phyloP scores from a whole-genome alignment of 2,888 invertebrate genomes.

The Drosophila neoperkinsi region DNA sequence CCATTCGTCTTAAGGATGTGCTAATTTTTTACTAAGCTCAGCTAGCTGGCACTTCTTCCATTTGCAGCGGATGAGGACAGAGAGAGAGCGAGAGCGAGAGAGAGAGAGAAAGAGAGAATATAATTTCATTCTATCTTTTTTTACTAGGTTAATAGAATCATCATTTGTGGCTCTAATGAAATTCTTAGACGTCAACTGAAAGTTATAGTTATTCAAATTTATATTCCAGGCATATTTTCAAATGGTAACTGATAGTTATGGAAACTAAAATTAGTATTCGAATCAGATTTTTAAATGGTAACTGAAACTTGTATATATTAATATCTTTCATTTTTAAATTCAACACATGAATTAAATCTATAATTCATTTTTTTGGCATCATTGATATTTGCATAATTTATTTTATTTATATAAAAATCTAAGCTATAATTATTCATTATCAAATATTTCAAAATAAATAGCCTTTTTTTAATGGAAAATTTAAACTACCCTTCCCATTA shows the following conservation, averaged over 20 bases:
- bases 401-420: background rate
- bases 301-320: background rate
- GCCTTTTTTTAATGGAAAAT: background rate
- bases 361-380: background rate
- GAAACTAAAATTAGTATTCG: background rate
- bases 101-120: background rate
- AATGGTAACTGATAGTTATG: background rate
- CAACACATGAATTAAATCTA: background rate
- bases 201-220: fast-evolving
- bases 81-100: background rate
- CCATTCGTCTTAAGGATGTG: conserved; percentile 62
- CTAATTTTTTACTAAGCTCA: conserved; percentile 64
- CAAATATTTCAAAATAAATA: background rate
- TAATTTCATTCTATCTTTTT: background rate
- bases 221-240: background rate
- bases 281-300: background rate
- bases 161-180: background rate
- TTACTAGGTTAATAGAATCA: background rate
- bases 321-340: background rate
- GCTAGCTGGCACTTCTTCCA: conserved; percentile 18
- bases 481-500: background rate
- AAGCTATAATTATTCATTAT: background rate
- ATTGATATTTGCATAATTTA: background rate
- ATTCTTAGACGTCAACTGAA: background rate
- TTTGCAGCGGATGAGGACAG: background rate